phyloP scores from a whole-genome alignment of 2,797 vertebrate species.

The Amphiprion clarkii region DNA sequence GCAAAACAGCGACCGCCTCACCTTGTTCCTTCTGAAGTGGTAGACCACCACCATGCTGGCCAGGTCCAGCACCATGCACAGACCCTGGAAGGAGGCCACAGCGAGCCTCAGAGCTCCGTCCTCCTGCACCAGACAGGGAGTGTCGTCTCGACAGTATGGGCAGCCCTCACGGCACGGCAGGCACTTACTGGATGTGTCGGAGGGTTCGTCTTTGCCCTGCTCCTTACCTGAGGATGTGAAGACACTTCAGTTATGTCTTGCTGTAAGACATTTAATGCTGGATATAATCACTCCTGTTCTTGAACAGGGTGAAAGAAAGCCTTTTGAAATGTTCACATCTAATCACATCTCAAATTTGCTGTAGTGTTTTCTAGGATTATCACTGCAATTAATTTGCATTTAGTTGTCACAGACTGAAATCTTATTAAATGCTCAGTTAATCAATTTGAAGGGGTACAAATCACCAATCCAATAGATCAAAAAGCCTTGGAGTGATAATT shows the following conservation, averaged over 20 bases:
- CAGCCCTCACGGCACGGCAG: conserved; percentile 94
- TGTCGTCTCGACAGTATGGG: conserved; percentile 91
- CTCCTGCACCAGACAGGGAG: conserved; percentile 93
- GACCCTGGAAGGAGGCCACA: conserved; percentile 93
- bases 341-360: conserved; percentile 35
- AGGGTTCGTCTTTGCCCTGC: conserved; percentile 75
- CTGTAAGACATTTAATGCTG: not conserved
- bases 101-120: conserved; percentile 91
- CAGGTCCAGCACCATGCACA: conserved; percentile 91
- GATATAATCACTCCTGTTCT: not conserved
- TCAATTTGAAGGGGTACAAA: conserved; percentile 51
- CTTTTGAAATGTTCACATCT: not conserved
- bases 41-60: conserved; percentile 93
- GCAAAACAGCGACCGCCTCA: conserved; percentile 66
- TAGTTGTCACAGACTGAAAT: conserved; percentile 38
- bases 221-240: conserved; percentile 85
- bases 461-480: conserved; percentile 62
- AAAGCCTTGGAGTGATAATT: conserved; percentile 60
- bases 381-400: conserved; percentile 49
- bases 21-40: conserved; percentile 96
- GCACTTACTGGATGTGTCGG: conserved; percentile 89
- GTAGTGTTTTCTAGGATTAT: conserved; percentile 52
- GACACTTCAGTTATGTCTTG: not conserved
- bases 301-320: conserved; percentile 7
- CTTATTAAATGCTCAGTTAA: conserved; percentile 56